Percentiles rank a stretch among this genome's conserved stretches.
phyloP scores from a whole-genome alignment of 2,888 invertebrate genomes.

The Volucella bombylans region DNA sequence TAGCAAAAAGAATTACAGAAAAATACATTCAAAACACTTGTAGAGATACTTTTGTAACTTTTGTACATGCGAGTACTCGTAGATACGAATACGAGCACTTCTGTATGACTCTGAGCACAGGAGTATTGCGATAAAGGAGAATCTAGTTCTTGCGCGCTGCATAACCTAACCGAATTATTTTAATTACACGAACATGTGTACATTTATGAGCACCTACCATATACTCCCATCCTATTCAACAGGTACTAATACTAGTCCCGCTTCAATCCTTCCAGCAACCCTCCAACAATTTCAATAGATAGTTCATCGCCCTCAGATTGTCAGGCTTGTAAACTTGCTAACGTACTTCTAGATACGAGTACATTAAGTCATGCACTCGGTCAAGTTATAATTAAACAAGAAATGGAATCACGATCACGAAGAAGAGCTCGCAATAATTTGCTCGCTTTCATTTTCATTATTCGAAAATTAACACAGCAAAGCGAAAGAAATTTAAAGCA shows the following conservation, averaged over 20 bases:
- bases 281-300: conserved; percentile 21
- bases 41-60: too few relatives aligned
- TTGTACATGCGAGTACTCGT: too few relatives aligned
- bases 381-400: conserved; percentile 51
- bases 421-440: conserved; percentile 36
- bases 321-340: background rate
- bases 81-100: too few relatives aligned
- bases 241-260: conserved; percentile 8
- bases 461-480: conserved; percentile 35
- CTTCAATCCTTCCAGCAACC: background rate
- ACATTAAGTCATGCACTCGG: conserved; percentile 45
- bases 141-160: conserved; percentile 4
- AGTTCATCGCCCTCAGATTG: conserved; percentile 40
- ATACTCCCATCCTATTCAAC: conserved; percentile 18
- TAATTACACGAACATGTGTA: conserved; percentile 33
- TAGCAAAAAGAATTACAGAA: background rate
- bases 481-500: conserved; percentile 3
- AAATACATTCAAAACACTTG: conserved; percentile 1
- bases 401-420: conserved; percentile 1
- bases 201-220: background rate
- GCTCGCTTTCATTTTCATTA: conserved; percentile 56
- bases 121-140: background rate
- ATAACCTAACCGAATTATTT: conserved; percentile 40
- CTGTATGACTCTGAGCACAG: too few relatives aligned
- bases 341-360: conserved; percentile 23